These are phyloP conservation scores for Sogatella furcifera DNA, from an alignment of 1,140 invertebrate species.

Conservation along the genomic window DNA sequence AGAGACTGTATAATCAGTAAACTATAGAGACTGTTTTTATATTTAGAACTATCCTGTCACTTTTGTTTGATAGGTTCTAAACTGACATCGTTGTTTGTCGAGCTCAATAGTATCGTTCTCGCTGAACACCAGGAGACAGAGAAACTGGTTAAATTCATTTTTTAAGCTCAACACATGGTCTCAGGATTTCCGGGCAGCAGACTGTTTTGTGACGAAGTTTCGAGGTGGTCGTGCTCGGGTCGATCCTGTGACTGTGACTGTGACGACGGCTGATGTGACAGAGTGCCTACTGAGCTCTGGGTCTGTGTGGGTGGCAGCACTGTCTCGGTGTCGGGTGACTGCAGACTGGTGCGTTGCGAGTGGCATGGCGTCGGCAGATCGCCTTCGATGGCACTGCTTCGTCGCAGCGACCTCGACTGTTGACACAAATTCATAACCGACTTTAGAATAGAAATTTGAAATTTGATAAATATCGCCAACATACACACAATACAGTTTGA, in stretches of 20 bases:
- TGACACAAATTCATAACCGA: too few species aligned
- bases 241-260: neutral
- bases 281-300: neutral
- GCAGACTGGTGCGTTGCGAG: conserved; percentile 6
- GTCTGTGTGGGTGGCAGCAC: neutral
- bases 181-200: conserved; percentile 7
- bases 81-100: too few species aligned
- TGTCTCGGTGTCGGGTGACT: neutral
- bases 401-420: conserved; percentile 30
- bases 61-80: too few species aligned
- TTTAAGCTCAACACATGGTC: conserved; percentile 7
- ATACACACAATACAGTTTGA: too few species aligned
- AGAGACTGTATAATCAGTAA: too few species aligned
- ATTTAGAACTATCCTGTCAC: too few species aligned
- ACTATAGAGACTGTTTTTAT: too few species aligned
- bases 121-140: too few species aligned
- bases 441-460: too few species aligned
- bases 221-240: neutral
- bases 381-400: conserved; percentile 43
- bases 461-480: too few species aligned
- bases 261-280: neutral
- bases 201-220: conserved; percentile 3
- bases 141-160: too few species aligned
- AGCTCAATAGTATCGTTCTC: too few species aligned
- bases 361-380: conserved; percentile 34